Evolutionary conservation across 2,888 invertebrate species (phyloP), one percentile per base, ranked within the genome.

Genomic region (Coenonympha arcania): DNA sequence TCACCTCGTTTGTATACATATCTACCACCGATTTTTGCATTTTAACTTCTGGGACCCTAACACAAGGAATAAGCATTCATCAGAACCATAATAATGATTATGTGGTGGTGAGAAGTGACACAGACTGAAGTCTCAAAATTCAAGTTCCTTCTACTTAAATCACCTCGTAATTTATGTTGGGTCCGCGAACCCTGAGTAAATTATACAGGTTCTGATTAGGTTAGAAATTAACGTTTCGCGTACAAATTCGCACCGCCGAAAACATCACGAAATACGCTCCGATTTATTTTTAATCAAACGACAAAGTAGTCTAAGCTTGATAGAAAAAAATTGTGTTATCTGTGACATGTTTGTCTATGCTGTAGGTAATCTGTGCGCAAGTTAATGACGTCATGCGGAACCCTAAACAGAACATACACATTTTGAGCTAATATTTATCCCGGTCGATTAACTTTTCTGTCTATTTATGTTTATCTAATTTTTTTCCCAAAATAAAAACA

Each of bases 141-240:
- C 68, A 73, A 66, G 74, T 76, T 83, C 79, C 83, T 86, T 85
- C 84, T 84, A 79, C 84, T 84, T 75, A 76, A 86, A 87, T 87
- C 87, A 87, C 87, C 87, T 85, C 87, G 77, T 85, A 82, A 86
- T 87, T 87, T 87, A 87, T 83, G 64, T 77, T 77, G 79, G 79
- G 73, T 61, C 71, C 60, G 49, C 34, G n/a, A 62, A 69, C 70
- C 77, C 76, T 79, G 65, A 81, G 86, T 87, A 87, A 87, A 87
- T 87, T 87, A 81, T 76, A 84, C 85, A 83, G 87, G 87, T 87
- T 87, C 84, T 87, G 87, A 87, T 87, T 87, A 84, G 83, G 84
- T 81, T 81, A 84, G 84, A 83, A 79, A 75, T 65, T 66, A 62
- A 57, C 57, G 57, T 64, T 69, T 65, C 66, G 71, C 68, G 72